Evolutionary conservation across 2,888 invertebrate genomes (phyloP), one percentile per base, ranked within the genome.

Genomic region (Blastobasis adustella): DNA sequence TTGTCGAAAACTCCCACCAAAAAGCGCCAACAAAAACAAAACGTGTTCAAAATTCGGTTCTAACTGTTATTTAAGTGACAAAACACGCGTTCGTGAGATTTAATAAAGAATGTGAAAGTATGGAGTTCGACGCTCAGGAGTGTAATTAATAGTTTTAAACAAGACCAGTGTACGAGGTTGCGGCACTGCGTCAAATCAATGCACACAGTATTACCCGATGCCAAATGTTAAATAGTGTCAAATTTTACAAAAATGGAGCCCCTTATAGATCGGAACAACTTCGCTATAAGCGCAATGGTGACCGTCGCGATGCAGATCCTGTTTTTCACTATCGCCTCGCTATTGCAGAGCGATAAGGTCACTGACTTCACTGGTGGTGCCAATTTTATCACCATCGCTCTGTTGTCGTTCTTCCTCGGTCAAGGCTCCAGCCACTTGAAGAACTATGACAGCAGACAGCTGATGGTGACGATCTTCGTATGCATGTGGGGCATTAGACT

Each of bases 301-400:
- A 94, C 95, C 1, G 93, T 95, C 39, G 91, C 91, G 37, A 93
- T 96, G 94, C 97, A 97, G 84, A 89, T 97, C 51, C 89, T 95
- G 50, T 97, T 97, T 85, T 97, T 97, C 82, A 90, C 93, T 43
- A 92, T 97, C 62, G 96, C 96, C 45, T 94, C 96, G 5, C 90
- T 93, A 51, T 94, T 95, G 64, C 95, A 96, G 79, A 92, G 95
- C 85, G 97, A 97, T 76, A 96, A 97, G 85, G 90, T 97, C 53
- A 96, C 97, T 0, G 97, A 98, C 80, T 96, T 97, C 84, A 97
- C 97, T 55, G 96, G 97, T 6, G 97, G 97, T 52, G 94, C 95
- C 52, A 97, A 97, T 84, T 98, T 98, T 79, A 95, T 97, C 60
- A 94, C 96, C 51, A 90, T 97, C 61, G 96, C 97, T 6, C 79